Conservation (phyloP, 2,888 invertebrate genomes). For the Rhagonycha lutea region DNA sequence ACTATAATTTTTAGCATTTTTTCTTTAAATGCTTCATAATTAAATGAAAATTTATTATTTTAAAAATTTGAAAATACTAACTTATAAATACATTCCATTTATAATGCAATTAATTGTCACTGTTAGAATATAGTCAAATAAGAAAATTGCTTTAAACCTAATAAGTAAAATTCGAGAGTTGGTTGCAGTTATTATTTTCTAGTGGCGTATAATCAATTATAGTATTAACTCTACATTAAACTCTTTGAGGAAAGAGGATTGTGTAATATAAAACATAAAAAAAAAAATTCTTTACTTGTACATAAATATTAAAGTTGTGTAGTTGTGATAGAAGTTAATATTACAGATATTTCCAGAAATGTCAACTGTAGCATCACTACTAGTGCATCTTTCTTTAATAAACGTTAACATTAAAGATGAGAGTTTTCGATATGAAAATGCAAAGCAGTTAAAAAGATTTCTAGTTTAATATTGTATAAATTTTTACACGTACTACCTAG, state of each 20-base stretch:
- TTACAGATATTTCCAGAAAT: background rate
- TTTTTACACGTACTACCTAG: background rate
- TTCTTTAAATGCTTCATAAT: too few relatives aligned
- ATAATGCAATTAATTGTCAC: too few relatives aligned
- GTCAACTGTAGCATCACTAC: background rate
- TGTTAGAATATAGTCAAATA: too few relatives aligned
- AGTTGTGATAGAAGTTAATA: background rate
- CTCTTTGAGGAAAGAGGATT: background rate
- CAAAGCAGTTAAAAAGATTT: background rate
- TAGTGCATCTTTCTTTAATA: background rate
- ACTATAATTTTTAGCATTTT: too few relatives aligned
- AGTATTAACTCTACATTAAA: background rate
- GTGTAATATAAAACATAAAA: background rate
- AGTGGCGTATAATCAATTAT: background rate
- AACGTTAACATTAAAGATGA: background rate
- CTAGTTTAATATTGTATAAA: background rate
- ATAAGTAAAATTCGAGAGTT: too few relatives aligned
- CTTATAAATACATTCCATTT: too few relatives aligned
- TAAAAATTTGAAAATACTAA: too few relatives aligned
- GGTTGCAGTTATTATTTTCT: too few relatives aligned
- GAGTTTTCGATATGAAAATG: background rate
- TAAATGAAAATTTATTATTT: too few relatives aligned
- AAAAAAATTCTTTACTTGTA: background rate
- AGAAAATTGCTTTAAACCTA: too few relatives aligned
- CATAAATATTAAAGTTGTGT: background rate